Conservation (phyloP, 2,797 vertebrate genomes). For the Falco berigora region DNA sequence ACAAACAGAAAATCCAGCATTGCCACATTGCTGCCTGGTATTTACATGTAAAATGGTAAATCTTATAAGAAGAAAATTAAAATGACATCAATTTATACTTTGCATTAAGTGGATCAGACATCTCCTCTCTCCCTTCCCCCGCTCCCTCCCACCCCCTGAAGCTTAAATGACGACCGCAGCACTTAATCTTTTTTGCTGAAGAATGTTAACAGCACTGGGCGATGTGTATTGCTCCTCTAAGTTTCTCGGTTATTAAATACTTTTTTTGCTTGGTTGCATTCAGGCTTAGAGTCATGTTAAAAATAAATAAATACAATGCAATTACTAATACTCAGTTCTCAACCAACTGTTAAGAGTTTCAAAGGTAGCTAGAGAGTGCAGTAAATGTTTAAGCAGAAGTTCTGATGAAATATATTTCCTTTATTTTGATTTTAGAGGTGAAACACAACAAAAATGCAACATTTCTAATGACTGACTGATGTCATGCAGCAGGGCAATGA, state of each 20-base stretch:
- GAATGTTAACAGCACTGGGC: conserved; percentile 6
- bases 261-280: conserved; percentile 34
- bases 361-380: rapidly evolving
- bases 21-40: conserved; percentile 9
- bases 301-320: neutral
- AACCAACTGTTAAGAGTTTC: neutral
- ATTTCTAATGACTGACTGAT: neutral
- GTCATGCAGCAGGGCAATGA: neutral
- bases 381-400: neutral
- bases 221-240: neutral
- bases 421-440: neutral
- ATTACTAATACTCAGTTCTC: neutral
- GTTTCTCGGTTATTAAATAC: conserved; percentile 42
- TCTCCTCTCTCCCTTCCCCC: neutral
- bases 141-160: neutral
- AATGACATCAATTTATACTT: conserved; percentile 48
- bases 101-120: conserved; percentile 52
- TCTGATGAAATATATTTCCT: neutral
- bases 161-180: conserved; percentile 26
- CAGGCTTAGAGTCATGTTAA: conserved; percentile 8
- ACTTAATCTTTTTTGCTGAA: conserved; percentile 41
- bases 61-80: conserved; percentile 60
- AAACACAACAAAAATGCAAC: neutral
- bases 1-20: conserved; percentile 20
- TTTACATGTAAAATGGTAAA: conserved; percentile 60